phyloP scores from a whole-genome alignment of 2,888 invertebrate species.

The Ormyrus rosae region DNA sequence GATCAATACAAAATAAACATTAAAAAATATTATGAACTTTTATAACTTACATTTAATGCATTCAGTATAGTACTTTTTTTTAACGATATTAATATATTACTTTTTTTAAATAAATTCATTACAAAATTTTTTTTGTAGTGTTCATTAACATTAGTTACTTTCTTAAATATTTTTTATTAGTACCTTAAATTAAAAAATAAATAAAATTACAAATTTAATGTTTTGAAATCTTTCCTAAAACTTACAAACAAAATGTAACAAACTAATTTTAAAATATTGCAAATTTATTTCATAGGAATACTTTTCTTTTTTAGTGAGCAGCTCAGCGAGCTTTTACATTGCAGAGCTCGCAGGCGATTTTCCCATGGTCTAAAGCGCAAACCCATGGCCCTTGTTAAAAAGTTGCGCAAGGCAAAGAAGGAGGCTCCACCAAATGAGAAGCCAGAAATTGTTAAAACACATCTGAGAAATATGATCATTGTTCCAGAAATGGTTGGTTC shows the following conservation, averaged over 20 bases:
- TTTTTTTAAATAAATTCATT: too few species aligned
- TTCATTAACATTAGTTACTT: too few species aligned
- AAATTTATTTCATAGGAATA: too few species aligned
- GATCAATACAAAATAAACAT: too few species aligned
- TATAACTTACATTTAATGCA: too few species aligned
- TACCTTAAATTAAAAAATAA: not conserved
- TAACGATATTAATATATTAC: too few species aligned
- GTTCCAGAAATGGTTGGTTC: constrained; percentile 99
- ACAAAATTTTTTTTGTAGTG: too few species aligned
- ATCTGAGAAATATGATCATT: constrained; percentile 98
- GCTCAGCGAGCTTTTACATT: constrained; percentile 96
- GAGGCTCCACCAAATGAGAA: constrained; percentile 98
- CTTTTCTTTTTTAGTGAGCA: constrained; percentile 86
- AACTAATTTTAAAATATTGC: too few species aligned
- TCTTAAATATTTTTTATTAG: not conserved
- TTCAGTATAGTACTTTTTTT: too few species aligned
- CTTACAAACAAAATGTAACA: too few species aligned
- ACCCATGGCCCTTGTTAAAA: constrained; percentile 95
- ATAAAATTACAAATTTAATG: not conserved
- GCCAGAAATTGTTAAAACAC: constrained; percentile 98
- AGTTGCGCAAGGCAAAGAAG: constrained; percentile 95
- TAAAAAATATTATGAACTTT: too few species aligned
- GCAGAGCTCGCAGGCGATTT: constrained; percentile 94
- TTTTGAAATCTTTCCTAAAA: too few species aligned
- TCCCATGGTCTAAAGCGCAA: constrained; percentile 96